phyloP scores from a whole-genome alignment of 2,888 invertebrate genomes.

The Anagyrus pseudococci region DNA sequence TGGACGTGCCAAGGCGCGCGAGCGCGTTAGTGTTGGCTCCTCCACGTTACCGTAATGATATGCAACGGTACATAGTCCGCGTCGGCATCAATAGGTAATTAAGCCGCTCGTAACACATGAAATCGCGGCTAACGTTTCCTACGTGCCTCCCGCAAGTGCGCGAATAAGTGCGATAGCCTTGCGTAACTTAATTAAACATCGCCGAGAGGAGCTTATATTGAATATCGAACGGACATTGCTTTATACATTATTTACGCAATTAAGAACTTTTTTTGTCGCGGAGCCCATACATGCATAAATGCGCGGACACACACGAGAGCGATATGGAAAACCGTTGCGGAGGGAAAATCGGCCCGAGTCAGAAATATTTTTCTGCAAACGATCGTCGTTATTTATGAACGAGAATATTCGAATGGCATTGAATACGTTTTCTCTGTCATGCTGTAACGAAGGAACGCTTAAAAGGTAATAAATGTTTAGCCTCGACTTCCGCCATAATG shows the following conservation, averaged over 20 bases:
- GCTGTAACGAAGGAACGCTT: not conserved
- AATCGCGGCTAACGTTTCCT: not conserved
- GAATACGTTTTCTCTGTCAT: no score
- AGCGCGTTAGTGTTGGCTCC: no score
- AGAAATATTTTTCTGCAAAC: not conserved
- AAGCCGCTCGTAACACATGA: not conserved
- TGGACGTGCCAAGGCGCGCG: no score
- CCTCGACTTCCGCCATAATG: no score
- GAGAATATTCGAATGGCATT: no score
- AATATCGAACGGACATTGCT: not conserved
- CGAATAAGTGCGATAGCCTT: not conserved
- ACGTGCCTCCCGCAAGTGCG: not conserved
- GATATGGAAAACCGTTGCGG: not conserved
- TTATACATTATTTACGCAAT: not conserved
- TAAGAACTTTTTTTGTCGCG: not conserved
- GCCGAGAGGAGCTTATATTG: no score
- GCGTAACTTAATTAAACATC: no score
- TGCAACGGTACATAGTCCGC: conserved; percentile 4
- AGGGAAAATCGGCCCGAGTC: no score
- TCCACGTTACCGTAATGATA: conserved; percentile 9
- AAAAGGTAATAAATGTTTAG: no score
- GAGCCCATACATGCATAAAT: not conserved
- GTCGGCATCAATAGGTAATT: conserved; percentile 13
- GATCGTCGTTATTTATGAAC: not conserved
- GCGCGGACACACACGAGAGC: not conserved